phyloP scores from a whole-genome alignment of 2,888 invertebrate genomes.

The Hypomecis atomaria region DNA sequence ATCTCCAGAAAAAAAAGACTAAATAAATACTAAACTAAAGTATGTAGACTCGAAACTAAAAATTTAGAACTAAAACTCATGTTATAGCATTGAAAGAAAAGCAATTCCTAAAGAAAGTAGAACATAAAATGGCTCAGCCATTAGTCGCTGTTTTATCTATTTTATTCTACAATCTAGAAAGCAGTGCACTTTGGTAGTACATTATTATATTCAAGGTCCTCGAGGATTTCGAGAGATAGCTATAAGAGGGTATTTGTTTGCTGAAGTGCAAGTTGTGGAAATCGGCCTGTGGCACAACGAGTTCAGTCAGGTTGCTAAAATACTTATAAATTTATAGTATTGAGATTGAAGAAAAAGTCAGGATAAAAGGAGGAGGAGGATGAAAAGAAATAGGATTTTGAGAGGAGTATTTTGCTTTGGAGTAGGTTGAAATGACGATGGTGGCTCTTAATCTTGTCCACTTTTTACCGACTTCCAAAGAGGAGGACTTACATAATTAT shows the following conservation, averaged over 20 bases:
- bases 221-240: conserved; percentile 10
- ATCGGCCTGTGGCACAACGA: conserved; percentile 12
- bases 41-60: not conserved
- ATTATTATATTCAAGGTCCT: conserved; percentile 16
- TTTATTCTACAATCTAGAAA: conserved; percentile 12
- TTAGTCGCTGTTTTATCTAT: conserved; percentile 25
- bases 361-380: too few species aligned
- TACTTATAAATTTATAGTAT: too few species aligned
- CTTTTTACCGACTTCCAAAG: too few species aligned
- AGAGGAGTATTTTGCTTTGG: too few species aligned
- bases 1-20: too few species aligned
- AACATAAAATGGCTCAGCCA: conserved; percentile 18
- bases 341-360: too few species aligned
- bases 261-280: conserved; percentile 17
- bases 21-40: not conserved
- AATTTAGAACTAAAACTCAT: conserved; percentile 15
- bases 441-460: too few species aligned
- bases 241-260: conserved; percentile 23
- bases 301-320: not conserved
- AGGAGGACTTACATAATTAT: too few species aligned
- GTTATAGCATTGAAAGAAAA: conserved; percentile 19
- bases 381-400: too few species aligned
- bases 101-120: conserved; percentile 13
- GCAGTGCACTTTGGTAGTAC: too few species aligned
- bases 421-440: too few species aligned